Percentiles rank a stretch among this genome's conserved stretches.
phyloP scores from a whole-genome alignment of 37 sponge, comb jelly and placozoan species.

The Hexactinellida sp. region DNA sequence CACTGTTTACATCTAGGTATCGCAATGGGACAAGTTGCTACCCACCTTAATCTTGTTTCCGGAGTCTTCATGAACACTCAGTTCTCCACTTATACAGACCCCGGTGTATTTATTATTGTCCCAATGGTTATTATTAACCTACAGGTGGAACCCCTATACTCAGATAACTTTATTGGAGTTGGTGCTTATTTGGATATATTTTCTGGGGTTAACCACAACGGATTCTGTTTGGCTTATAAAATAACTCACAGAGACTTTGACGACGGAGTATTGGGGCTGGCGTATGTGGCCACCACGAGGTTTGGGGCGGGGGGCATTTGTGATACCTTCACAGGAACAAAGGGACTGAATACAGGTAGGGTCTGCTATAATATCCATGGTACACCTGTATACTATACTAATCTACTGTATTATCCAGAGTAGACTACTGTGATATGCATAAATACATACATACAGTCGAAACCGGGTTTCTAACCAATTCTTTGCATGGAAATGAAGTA shows the following conservation, averaged over 20 bases:
- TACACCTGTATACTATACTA: too few species aligned
- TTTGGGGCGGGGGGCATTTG: constrained; percentile 1
- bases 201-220: constrained; percentile 35
- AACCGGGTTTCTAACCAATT: too few species aligned
- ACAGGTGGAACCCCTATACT: neutral
- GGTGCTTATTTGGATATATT: constrained; percentile 26
- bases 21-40: constrained; percentile 13
- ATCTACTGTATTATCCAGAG: too few species aligned
- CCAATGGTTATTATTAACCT: neutral
- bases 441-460: too few species aligned
- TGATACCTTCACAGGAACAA: neutral
- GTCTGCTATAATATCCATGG: too few species aligned
- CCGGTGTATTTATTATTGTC: neutral
- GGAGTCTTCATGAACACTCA: neutral
- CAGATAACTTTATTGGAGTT: constrained; percentile 21
- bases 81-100: neutral
- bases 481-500: too few species aligned
- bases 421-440: too few species aligned
- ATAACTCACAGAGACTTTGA: constrained; percentile 48
- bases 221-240: constrained; percentile 38
- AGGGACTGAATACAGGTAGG: neutral
- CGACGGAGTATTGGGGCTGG: constrained; percentile 39
- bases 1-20: neutral
- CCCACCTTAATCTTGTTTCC: neutral
- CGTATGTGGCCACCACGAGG: constrained; percentile 28